These are phyloP conservation scores for Limnephilus auricula DNA, from an alignment of 2,888 invertebrate genomes.

Conservation along the genomic window DNA sequence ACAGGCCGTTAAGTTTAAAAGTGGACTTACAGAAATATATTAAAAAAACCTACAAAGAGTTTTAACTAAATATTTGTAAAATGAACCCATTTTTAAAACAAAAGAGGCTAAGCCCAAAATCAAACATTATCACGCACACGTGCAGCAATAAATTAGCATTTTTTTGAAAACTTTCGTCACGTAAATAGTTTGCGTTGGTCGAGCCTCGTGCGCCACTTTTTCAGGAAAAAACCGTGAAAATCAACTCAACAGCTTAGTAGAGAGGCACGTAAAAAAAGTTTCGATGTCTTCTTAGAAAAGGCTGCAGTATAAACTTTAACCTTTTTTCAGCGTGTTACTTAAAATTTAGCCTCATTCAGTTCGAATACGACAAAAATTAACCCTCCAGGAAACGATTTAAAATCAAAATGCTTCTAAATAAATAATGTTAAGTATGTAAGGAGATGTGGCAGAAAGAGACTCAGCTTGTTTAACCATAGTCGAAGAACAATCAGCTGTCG, in stretches of 20 bases:
- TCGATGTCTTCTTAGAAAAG: background rate
- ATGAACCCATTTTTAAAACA: background rate
- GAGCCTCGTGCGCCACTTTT: slow-evolving; percentile 12
- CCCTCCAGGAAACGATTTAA: background rate
- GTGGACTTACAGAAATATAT: background rate
- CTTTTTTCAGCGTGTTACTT: background rate
- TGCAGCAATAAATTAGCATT: slow-evolving; percentile 37
- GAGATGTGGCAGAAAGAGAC: too few species aligned
- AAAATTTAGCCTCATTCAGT: background rate
- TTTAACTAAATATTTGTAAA: background rate
- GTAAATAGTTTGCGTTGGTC: slow-evolving; percentile 20
- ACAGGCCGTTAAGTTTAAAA: background rate
- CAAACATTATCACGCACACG: slow-evolving; percentile 39
- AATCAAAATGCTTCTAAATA: background rate
- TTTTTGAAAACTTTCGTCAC: slow-evolving; percentile 36
- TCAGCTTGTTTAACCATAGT: too few species aligned
- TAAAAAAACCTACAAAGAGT: background rate
- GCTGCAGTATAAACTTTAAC: background rate
- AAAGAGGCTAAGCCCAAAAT: slow-evolving; percentile 21
- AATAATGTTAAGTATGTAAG: background rate
- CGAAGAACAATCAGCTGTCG: too few species aligned
- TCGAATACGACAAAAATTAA: background rate
- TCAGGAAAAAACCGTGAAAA: background rate
- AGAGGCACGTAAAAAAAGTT: background rate
- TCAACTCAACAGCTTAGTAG: background rate